phyloP scores from a whole-genome alignment of 1,140 invertebrate species.

The Zaprionus vittiger region DNA sequence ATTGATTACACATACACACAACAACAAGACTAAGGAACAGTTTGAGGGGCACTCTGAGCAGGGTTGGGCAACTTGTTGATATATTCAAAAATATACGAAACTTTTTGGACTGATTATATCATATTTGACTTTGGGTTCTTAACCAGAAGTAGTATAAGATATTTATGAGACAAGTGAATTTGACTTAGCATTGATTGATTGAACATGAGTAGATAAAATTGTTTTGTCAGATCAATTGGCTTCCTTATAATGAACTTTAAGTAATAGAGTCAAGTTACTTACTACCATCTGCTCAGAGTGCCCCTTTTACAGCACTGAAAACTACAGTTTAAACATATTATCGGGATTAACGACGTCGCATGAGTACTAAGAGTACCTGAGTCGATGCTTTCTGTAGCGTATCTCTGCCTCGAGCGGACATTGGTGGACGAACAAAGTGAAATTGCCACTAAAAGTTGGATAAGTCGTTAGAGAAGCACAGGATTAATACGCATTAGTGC shows the following conservation, averaged over 20 bases:
- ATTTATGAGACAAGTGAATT: too few relatives aligned
- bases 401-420: conserved; percentile 84
- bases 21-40: conserved; percentile 19
- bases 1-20: conserved; percentile 18
- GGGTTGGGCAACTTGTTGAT: background rate
- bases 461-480: conserved; percentile 62
- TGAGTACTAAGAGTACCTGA: conserved; percentile 72
- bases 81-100: background rate
- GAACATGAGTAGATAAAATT: too few relatives aligned
- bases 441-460: conserved; percentile 71
- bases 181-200: too few relatives aligned
- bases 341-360: conserved; percentile 22
- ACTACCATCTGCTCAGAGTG: conserved; percentile 1
- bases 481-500: conserved; percentile 74
- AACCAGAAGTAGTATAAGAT: background rate
- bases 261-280: background rate
- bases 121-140: background rate
- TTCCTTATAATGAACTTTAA: too few relatives aligned
- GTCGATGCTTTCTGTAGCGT: conserved; percentile 78
- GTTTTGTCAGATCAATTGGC: too few relatives aligned
- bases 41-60: conserved; percentile 2
- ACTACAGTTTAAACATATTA: conserved; percentile 25
- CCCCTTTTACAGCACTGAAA: conserved; percentile 34
- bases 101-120: background rate
- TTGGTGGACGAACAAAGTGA: conserved; percentile 81